Conservation (phyloP, 1,140 invertebrate species). For the Pseudachorutes palmiensis region DNA sequence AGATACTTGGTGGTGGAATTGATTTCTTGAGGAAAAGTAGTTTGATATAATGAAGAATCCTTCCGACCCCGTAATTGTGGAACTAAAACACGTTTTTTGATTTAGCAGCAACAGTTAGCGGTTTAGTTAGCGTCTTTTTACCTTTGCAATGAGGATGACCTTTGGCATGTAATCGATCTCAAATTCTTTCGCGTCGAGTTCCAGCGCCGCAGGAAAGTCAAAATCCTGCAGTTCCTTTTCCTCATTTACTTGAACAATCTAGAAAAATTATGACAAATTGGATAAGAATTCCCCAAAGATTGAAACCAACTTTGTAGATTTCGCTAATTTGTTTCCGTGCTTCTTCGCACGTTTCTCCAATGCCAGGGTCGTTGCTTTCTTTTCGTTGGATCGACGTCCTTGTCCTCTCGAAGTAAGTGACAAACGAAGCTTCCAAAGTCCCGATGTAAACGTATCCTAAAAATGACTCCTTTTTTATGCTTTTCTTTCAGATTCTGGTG, state of each 20-base stretch:
- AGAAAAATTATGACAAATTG: neutral
- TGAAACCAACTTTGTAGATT: conserved; percentile 15
- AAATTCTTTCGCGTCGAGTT: conserved; percentile 11
- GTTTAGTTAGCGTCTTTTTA: conserved; percentile 4
- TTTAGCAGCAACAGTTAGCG: neutral
- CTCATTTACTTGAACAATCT: conserved; percentile 2
- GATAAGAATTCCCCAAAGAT: neutral
- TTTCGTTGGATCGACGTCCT: neutral
- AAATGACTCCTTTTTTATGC: neutral
- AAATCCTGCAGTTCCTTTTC: conserved; percentile 21
- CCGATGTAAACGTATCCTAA: conserved; percentile 22
- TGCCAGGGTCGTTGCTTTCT: neutral
- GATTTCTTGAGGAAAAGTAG: conserved; percentile 14
- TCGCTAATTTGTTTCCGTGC: neutral
- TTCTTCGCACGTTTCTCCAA: conserved; percentile 7
- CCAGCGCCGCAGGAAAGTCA: conserved; percentile 18
- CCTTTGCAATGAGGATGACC: conserved; percentile 15
- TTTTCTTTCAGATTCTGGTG: neutral
- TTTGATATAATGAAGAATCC: conserved; percentile 18
- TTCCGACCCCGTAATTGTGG: conserved; percentile 19
- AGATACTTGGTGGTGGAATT: conserved; percentile 3
- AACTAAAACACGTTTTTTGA: conserved; percentile 9
- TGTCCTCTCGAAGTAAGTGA: neutral
- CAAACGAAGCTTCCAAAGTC: conserved; percentile 13
- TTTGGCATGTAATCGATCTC: conserved; percentile 13